Percentiles rank a stretch among this genome's conserved stretches.
phyloP scores from a whole-genome alignment of 2,113 vertebrate species.

The Melozone crissalis region DNA sequence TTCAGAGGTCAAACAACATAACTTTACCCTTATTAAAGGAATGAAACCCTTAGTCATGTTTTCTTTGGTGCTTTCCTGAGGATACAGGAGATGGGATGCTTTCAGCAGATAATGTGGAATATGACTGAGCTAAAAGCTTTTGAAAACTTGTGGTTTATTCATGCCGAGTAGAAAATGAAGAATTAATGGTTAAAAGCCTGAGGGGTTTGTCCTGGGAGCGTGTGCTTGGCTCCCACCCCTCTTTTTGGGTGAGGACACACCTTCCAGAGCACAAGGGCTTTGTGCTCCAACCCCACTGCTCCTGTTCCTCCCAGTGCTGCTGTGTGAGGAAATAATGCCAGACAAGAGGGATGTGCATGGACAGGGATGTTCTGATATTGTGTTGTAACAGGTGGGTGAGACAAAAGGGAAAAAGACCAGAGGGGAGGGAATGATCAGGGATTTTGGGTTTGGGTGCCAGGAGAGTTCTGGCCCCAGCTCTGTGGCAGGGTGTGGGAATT shows the following conservation, averaged over 20 bases:
- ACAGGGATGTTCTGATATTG: rapidly evolving
- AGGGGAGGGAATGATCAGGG: neutral
- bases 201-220: neutral
- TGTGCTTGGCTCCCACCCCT: neutral
- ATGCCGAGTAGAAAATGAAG: neutral
- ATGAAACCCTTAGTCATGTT: neutral
- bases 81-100: neutral
- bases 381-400: neutral
- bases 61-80: neutral
- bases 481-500: neutral
- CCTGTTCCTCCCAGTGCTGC: neutral
- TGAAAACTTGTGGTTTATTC: neutral
- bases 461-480: neutral
- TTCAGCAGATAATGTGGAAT: neutral
- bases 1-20: neutral
- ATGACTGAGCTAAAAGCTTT: neutral
- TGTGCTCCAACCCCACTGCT: rapidly evolving
- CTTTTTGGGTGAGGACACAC: neutral
- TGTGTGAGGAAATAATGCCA: rapidly evolving
- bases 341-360: neutral
- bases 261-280: neutral
- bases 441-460: neutral
- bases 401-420: neutral
- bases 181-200: neutral
- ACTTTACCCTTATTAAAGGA: neutral